These are phyloP conservation scores for Glyphotaelius pellucidus DNA, from an alignment of 2,888 invertebrate species.

Conservation along the genomic window DNA sequence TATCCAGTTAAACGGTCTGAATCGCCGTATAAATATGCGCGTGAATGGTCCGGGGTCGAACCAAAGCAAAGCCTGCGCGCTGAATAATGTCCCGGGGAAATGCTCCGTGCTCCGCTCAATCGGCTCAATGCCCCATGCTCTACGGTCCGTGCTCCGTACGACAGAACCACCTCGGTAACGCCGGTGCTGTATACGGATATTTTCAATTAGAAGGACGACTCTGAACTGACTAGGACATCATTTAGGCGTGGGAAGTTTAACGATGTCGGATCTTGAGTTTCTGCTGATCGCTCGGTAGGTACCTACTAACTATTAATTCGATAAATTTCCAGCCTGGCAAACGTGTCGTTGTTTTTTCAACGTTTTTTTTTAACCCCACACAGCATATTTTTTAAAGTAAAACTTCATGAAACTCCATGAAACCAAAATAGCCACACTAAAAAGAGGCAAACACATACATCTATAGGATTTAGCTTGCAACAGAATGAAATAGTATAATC, in stretches of 20 bases:
- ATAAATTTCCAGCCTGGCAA: background rate
- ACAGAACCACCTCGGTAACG: background rate
- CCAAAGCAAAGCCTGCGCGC: background rate
- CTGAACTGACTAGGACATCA: background rate
- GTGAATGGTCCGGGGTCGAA: background rate
- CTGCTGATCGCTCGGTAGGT: background rate
- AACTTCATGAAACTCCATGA: no score
- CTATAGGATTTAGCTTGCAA: no score
- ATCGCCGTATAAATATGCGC: background rate
- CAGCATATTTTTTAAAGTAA: no score
- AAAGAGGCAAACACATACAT: no score
- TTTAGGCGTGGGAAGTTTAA: conserved; percentile 2
- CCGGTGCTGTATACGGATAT: background rate
- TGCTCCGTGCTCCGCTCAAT: no score
- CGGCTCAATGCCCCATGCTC: background rate
- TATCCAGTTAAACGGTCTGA: conserved; percentile 36
- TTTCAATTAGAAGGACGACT: background rate
- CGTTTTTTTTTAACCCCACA: no score
- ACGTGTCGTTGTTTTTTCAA: no score
- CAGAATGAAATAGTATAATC: no score
- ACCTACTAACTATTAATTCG: background rate
- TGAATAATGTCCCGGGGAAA: background rate
- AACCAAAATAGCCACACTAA: no score
- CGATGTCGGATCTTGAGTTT: background rate
- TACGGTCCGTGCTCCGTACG: background rate